phyloP scores from a whole-genome alignment of 2,113 vertebrate genomes.

The Acrocephalus arundinaceus region DNA sequence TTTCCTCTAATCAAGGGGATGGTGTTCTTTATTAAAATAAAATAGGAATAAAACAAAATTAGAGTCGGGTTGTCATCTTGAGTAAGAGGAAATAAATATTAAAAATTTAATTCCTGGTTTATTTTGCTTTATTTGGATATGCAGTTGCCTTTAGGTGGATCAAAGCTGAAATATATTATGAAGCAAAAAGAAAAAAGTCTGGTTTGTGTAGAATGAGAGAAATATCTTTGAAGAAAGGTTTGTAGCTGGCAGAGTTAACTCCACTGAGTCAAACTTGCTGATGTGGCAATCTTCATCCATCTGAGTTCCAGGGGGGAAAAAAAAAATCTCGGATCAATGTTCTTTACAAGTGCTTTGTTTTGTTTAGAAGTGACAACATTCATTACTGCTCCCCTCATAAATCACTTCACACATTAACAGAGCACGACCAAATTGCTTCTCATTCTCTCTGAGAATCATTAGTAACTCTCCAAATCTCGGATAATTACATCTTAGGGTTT shows the following conservation, averaged over 20 bases:
- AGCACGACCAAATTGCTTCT: not conserved
- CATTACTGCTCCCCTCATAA: slow-evolving; percentile 1
- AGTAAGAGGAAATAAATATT: not conserved
- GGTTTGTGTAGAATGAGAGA: not conserved
- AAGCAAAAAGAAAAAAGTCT: not conserved
- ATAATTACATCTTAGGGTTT: not conserved
- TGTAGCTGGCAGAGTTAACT: not conserved
- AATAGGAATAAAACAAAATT: not conserved
- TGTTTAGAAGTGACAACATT: slow-evolving; percentile 15
- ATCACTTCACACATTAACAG: slow-evolving; percentile 8
- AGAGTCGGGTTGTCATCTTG: not conserved
- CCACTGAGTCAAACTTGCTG: not conserved
- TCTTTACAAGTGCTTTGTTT: slow-evolving; percentile 14
- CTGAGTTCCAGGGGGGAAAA: rapidly evolving
- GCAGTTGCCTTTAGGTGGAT: not conserved
- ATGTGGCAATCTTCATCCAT: not conserved
- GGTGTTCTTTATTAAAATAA: not conserved
- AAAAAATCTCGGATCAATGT: not conserved
- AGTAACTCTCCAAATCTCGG: not conserved
- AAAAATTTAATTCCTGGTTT: not conserved
- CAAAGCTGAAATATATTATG: not conserved
- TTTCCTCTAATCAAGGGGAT: not conserved
- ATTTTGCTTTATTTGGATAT: not conserved
- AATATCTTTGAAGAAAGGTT: not conserved
- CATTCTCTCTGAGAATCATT: not conserved